Base-by-base conservation (phyloP, 2,113 vertebrate species). In the Rhinolophus ferrumequinum region DNA sequence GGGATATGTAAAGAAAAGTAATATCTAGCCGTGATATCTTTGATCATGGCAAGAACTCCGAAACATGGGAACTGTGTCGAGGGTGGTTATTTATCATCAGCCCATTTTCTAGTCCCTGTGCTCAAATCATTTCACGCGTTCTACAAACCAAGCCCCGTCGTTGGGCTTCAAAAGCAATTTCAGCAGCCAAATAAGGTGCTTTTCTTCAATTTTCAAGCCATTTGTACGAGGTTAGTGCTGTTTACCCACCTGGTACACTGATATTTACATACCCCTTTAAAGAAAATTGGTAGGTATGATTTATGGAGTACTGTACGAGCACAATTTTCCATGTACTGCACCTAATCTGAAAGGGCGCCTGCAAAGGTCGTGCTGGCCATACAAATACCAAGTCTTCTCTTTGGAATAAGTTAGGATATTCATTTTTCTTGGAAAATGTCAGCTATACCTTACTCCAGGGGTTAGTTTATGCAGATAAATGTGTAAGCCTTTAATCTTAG, bases 231-330 rank as follows among this genome's bases (percentile, higher is more conserved):
- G 99, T 99, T 99, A 99, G 99, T 99, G 99, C 99, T 99, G 99
- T 99, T 99, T 99, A 99, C 99, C 99, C 99, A 99, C 99, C 99
- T 99, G 99, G 99, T 99, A 99, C 99, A 99, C 99, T 99, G 99
- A 99, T 99, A 99, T 99, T 99, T 99, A 99, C 99, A 99, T 99
- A 99, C 99, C 99, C 99, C 99, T 99, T 99, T 99, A 99, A 99
- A 99, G 99, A 99, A 99, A 99, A 99, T 99, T 99, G 99, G 99
- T 99, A 98, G 98, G 98, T 99, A 99, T 99, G 99, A 99, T 99
- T 99, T 99, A 99, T 99, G 99, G 99, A 99, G 99, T 99, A 99
- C 99, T 98, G 99, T 99, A 99, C 99, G 99, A 99, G 99, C 99
- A 98, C 99, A 99, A 99, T 99, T 99, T 99, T 99, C 99, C 99